These are phyloP conservation scores for Disparrhopalites patrizii DNA, from an alignment of 2,888 invertebrate genomes.

Conservation along the genomic window DNA sequence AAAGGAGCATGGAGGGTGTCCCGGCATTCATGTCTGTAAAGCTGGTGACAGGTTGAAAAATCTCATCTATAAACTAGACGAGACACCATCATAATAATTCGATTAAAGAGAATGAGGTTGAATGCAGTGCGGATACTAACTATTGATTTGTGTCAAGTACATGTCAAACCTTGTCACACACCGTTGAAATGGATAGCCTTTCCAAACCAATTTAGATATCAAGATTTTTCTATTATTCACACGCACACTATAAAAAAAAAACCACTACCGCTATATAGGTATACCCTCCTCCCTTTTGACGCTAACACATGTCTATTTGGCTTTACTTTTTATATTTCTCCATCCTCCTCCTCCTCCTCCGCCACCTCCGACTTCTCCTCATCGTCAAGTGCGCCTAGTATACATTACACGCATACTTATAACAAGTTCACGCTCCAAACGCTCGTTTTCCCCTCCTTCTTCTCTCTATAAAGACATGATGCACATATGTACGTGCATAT, in stretches of 20 bases:
- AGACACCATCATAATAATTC: constrained; percentile 35
- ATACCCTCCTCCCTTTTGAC: too few species aligned
- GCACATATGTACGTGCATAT: too few species aligned
- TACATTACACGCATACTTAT: too few species aligned
- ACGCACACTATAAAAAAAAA: constrained; percentile 21
- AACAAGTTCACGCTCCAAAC: too few species aligned
- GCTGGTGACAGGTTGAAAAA: constrained; percentile 39
- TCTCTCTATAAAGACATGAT: too few species aligned
- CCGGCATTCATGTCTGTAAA: constrained; percentile 21
- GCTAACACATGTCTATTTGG: too few species aligned
- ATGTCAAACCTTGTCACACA: constrained; percentile 45
- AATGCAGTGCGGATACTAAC: constrained; percentile 18
- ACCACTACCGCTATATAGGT: too few species aligned
- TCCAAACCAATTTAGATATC: constrained; percentile 44
- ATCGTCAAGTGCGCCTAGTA: too few species aligned
- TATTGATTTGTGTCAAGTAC: constrained; percentile 48
- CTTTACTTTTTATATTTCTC: too few species aligned
- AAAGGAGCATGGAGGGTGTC: constrained; percentile 12
- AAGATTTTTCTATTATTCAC: constrained; percentile 44
- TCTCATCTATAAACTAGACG: constrained; percentile 36
- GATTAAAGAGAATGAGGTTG: constrained; percentile 36
- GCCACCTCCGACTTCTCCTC: too few species aligned
- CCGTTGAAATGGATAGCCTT: constrained; percentile 31
- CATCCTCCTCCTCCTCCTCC: too few species aligned
- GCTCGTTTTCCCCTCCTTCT: too few species aligned